Base-by-base conservation (phyloP, 2,113 vertebrate species). In the Herpailurus yagouaroundi region DNA sequence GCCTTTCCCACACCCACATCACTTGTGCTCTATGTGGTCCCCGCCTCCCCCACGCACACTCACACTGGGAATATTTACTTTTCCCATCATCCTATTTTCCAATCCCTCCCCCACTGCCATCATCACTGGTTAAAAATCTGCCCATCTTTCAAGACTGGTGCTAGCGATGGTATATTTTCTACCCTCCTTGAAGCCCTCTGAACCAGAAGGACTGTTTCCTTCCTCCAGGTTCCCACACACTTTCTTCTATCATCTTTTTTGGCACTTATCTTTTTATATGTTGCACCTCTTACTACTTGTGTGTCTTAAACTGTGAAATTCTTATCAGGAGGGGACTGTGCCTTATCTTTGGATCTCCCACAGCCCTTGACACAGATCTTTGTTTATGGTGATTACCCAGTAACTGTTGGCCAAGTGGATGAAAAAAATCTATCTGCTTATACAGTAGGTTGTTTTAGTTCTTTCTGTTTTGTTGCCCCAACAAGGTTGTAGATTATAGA, bases 401-500 rank as follows among this genome's bases (percentile, higher is more conserved):
- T 77, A 73, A 82, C 41, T 91, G 85, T 79, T 63, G 85, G 31
- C 38, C 41, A 82, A 68, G 36, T 73, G 52, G 57, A 48, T 71
- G 41, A 77, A 77, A 48, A 77, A 82, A 95, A 9, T 14, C 66
- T 50, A 50, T 57, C 88, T 91, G 38, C n/a, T 74, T 86, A 14
- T 55, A 25, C 57, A 79, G 52, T 29, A 50, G 27, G 5, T 81
- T 85, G 79, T 45, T 88, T 73, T 82, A 68, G 29, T 50, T 55
- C 45, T 57, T 80, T 91, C 55, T 95, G 57, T 69, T 84, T 81
- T 89, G 69, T 79, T 90, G 48, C 12, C 50, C 23, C 50, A 29
- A 52, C 41, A 88, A 81, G 5, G 13, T 29, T 85, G n/a, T 45
- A 60, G 33, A 84, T 90, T 96, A 93, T 38, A 94, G 50, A 69